Evolutionary conservation across 1,140 invertebrate genomes (phyloP), one percentile per base, ranked within the genome.

Genomic region (Atta cephalotes): DNA sequence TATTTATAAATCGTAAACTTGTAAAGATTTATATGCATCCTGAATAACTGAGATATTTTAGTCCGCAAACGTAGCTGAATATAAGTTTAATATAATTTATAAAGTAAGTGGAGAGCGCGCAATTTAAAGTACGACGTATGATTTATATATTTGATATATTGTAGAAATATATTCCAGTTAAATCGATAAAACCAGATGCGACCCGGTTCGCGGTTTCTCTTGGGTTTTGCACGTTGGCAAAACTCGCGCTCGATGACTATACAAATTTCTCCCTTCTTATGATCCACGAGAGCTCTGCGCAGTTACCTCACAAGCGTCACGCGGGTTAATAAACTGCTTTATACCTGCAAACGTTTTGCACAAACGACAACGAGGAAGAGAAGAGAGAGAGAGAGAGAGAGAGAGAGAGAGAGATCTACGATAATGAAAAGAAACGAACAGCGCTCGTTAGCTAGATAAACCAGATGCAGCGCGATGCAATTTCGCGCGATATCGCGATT

Each of bases 241-340:
- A 76, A 76, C 56, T 63, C 70, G 53, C 39, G 79, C 35, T 9
- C 39, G 49, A 79, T 70, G 65, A 81, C 31, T 71, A 10, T 56
- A 79, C 39, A 81, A 81, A 81, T 71, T 58, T 81, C 56, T 79
- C 51, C 60, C 66, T 71, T n/a, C n/a, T 58, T 58, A 25, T 49
- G 14, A 31, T 56, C 18, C 45, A 14, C 77, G n/a, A 45, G 77
- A 35, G 78, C 49, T 39, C 39, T 84, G 60, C 25, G 25, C 53
- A 51, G 68, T 31, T 84, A 62, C 35, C 35, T 82, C 70, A 58
- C 71, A 18, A 21, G 16, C 49, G 70, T 45, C 35, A 45, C 66
- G 56, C 68, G 31, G 78, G 70, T 76, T 84, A 84, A 84, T 84
- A 84, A 84, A 84, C 80, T 76, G 74, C 56, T 63, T 84, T 76